phyloP scores from a whole-genome alignment of 2,113 vertebrate species.

The Tetrao urogallus region DNA sequence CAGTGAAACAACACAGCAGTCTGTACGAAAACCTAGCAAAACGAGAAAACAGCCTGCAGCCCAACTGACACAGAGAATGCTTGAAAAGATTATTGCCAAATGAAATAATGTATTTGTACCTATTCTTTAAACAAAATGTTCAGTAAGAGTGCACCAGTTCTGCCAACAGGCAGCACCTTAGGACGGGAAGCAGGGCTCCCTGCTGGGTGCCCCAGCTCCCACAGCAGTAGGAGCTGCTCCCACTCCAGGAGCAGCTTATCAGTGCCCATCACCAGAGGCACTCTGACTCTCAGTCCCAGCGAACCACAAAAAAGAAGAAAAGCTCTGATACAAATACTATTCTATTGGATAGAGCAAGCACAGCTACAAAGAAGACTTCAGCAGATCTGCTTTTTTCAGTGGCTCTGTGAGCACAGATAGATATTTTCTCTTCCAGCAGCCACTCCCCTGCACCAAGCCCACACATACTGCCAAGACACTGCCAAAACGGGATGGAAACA shows the following conservation, averaged over 20 bases:
- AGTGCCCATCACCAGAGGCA: neutral
- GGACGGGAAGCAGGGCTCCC: neutral
- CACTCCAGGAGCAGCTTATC: neutral
- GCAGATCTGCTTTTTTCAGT: neutral
- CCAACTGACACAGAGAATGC: neutral
- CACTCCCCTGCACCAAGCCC: neutral
- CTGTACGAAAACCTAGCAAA: fast-evolving
- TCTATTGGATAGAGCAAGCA: neutral
- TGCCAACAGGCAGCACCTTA: fast-evolving
- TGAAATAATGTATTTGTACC: neutral
- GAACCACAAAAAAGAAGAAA: neutral
- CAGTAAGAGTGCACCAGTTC: neutral
- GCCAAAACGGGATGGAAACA: neutral
- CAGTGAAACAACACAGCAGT: neutral
- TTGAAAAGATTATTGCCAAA: neutral
- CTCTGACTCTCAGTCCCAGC: neutral
- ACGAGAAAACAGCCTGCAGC: neutral
- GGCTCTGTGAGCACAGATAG: neutral
- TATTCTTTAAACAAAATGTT: neutral
- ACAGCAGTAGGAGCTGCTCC: neutral
- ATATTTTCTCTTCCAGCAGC: neutral
- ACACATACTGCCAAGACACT: neutral
- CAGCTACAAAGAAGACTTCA: neutral
- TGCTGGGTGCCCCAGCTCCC: neutral
- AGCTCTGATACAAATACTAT: neutral